Conservation (phyloP, 2,888 invertebrate species). For the Branchellion lobata region DNA sequence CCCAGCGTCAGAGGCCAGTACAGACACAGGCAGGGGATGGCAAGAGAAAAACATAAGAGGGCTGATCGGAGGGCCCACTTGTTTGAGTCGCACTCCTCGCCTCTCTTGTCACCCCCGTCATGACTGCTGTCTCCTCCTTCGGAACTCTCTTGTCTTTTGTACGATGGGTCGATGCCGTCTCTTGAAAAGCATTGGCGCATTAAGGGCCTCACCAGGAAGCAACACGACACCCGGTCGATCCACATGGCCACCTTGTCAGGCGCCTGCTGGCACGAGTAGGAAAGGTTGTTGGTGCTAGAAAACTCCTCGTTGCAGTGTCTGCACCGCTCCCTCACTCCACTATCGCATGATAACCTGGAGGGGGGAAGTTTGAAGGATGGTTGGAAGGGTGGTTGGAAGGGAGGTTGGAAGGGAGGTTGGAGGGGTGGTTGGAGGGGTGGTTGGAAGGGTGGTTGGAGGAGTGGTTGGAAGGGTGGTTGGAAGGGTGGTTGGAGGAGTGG, state of each 20-base stretch:
- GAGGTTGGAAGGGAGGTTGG: too few species aligned
- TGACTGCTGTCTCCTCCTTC: constrained; percentile 59
- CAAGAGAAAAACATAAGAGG: constrained; percentile 77
- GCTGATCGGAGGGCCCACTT: constrained; percentile 77
- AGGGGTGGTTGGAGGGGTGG: neutral
- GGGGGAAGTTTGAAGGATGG: too few species aligned
- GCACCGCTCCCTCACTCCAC: constrained; percentile 59
- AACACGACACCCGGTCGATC: constrained; percentile 79
- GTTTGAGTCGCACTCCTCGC: neutral
- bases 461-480: too few species aligned
- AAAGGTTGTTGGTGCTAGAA: constrained; percentile 78
- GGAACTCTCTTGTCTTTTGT: constrained; percentile 76
- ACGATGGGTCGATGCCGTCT: constrained; percentile 74
- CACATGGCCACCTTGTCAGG: constrained; percentile 78
- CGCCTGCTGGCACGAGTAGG: constrained; percentile 73
- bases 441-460: too few species aligned
- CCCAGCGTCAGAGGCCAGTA: constrained; percentile 83
- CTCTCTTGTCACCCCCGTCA: neutral
- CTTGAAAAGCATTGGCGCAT: constrained; percentile 90
- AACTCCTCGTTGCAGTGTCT: constrained; percentile 68
- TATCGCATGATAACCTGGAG: neutral
- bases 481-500: too few species aligned
- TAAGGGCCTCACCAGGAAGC: constrained; percentile 83
- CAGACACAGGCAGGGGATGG: constrained; percentile 91
- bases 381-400: too few species aligned